Evolutionary conservation across 2,888 invertebrate genomes (phyloP).

Genomic region (Agrotis puta): DNA sequence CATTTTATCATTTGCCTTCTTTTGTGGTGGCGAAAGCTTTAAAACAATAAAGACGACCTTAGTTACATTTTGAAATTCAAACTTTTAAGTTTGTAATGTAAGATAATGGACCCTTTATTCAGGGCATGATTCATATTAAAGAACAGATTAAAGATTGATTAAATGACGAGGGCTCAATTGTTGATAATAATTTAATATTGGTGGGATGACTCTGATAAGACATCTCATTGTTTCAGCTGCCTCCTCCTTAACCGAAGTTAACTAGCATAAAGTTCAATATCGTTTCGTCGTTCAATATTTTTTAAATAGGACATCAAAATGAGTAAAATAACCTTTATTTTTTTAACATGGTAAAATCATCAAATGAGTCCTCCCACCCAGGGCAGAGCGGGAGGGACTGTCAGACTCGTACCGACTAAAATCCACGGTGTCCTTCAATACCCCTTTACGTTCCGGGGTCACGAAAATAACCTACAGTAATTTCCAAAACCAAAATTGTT

Average conservation of each 20-base stretch:
- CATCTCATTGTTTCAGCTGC: not conserved
- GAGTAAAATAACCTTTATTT: no score
- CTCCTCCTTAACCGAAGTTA: no score
- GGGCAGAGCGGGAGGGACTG: no score
- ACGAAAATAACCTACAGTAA: no score
- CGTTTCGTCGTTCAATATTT: no score
- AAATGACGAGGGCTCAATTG: not conserved
- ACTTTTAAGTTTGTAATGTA: not conserved
- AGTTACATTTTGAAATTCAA: not conserved
- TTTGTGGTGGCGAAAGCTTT: slow-evolving; percentile 3
- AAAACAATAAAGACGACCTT: not conserved
- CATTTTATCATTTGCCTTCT: slow-evolving; percentile 9
- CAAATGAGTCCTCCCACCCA: no score
- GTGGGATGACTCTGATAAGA: not conserved
- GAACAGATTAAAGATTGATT: slow-evolving; percentile 2
- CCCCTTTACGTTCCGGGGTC: no score
- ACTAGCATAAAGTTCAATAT: no score
- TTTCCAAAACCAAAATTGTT: not conserved
- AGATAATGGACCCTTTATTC: not conserved
- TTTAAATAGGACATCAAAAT: no score
- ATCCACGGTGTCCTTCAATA: no score
- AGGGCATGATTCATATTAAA: not conserved
- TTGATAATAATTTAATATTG: not conserved
- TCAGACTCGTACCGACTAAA: no score
- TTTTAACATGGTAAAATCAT: no score